These are phyloP conservation scores for Apaloderma vittatum DNA, from an alignment of 2,113 vertebrate species.

Conservation along the genomic window DNA sequence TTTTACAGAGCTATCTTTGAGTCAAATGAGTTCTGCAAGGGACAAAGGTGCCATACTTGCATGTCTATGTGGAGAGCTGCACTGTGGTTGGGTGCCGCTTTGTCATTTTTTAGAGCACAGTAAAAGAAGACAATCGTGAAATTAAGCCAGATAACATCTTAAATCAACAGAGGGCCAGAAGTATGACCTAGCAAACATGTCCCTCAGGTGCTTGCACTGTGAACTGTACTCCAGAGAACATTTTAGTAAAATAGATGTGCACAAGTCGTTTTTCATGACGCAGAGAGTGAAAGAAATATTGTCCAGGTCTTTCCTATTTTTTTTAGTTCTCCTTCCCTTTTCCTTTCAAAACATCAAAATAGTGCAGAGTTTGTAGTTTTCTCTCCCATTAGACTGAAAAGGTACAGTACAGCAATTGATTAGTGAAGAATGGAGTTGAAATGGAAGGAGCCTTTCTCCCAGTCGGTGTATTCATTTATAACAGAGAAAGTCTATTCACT, in stretches of 20 bases:
- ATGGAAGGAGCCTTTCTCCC: not conserved
- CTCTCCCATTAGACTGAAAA: constrained; percentile 6
- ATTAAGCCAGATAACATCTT: not conserved
- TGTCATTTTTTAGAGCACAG: not conserved
- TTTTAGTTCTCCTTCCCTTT: not conserved
- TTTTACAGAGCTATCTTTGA: not conserved
- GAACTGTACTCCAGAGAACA: not conserved
- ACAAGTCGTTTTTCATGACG: not conserved
- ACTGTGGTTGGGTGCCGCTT: not conserved
- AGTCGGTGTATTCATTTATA: not conserved
- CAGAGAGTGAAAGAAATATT: not conserved
- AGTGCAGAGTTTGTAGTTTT: not conserved
- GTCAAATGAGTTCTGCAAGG: not conserved
- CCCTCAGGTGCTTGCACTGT: not conserved
- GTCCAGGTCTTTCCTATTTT: not conserved
- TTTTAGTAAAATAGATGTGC: not conserved
- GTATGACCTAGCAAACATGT: not conserved
- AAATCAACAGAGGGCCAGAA: not conserved
- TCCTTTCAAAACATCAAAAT: not conserved
- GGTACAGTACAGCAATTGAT: not conserved
- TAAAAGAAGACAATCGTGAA: not conserved
- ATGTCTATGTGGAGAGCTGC: not conserved
- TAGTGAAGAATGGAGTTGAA: not conserved
- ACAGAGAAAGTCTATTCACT: not conserved
- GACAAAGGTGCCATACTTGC: not conserved